Conservation (phyloP, 2,888 invertebrate genomes). For the Eumerus sabulonum region DNA sequence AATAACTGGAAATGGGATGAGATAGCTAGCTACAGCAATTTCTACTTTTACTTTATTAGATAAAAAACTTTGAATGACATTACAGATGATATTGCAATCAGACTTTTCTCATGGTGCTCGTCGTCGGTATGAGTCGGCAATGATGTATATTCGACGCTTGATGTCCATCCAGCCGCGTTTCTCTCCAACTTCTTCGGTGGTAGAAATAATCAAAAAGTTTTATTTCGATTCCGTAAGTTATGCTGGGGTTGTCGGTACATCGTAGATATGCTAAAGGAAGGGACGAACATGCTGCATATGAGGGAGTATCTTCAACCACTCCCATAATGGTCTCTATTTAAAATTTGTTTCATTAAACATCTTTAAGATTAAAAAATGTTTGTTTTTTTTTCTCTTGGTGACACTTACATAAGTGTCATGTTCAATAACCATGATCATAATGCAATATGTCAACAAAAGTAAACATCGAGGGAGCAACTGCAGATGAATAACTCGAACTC, state of each 20-base stretch:
- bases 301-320: too few species aligned
- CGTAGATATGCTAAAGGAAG: too few species aligned
- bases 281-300: too few species aligned
- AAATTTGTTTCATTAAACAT: too few species aligned
- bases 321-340: too few species aligned
- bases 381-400: too few species aligned
- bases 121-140: conserved; percentile 1
- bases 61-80: conserved; percentile 52
- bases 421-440: too few species aligned
- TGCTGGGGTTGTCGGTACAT: background rate
- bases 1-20: background rate
- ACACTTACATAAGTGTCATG: too few species aligned
- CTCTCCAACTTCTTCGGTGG: conserved; percentile 4
- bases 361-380: too few species aligned
- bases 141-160: conserved; percentile 26
- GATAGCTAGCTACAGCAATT: conserved; percentile 8
- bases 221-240: conserved; percentile 36
- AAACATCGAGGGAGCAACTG: too few species aligned
- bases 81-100: conserved; percentile 47
- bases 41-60: conserved; percentile 43
- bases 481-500: too few species aligned
- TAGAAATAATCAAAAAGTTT: conserved; percentile 53
- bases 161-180: background rate
- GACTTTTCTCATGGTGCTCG: conserved; percentile 27
- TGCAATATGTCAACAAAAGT: too few species aligned